A percentile compares a stretch with the other conserved stretches of the same genome.
Evolutionary conservation across 2,113 vertebrate species (phyloP).

Genomic region (Fregetta grallaria): DNA sequence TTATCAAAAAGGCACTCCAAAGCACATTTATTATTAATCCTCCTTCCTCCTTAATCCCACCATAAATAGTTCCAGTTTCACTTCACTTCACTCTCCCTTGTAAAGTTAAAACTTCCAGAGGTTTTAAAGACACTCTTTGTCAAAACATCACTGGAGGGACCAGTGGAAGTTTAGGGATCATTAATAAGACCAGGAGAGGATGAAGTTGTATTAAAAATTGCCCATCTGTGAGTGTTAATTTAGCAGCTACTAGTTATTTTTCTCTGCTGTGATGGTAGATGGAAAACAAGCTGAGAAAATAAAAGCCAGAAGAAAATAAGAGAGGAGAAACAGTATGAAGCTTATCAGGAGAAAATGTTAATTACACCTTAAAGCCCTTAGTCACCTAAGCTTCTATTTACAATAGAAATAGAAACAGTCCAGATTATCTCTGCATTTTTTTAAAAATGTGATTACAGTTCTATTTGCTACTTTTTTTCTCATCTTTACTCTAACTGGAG

Average conservation of each 20-base stretch:
- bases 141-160: background rate
- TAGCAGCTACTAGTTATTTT: constrained; percentile 4
- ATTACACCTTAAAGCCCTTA: constrained; percentile 5
- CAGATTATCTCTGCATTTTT: background rate
- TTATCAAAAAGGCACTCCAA: background rate
- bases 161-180: background rate
- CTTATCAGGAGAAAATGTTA: constrained; percentile 32
- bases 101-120: background rate
- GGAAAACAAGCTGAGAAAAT: constrained; percentile 21
- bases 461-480: background rate
- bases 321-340: background rate
- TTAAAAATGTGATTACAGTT: background rate
- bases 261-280: background rate
- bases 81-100: background rate
- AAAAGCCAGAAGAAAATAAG: background rate
- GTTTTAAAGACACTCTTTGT: background rate
- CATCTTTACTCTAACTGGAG: background rate
- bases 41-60: background rate
- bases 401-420: background rate
- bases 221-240: background rate
- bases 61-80: background rate
- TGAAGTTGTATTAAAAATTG: background rate
- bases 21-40: background rate
- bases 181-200: background rate
- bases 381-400: background rate